Evolutionary conservation across 37 sponge, comb jelly and placozoan genomes (phyloP).

Genomic region (Beroe forskalii): DNA sequence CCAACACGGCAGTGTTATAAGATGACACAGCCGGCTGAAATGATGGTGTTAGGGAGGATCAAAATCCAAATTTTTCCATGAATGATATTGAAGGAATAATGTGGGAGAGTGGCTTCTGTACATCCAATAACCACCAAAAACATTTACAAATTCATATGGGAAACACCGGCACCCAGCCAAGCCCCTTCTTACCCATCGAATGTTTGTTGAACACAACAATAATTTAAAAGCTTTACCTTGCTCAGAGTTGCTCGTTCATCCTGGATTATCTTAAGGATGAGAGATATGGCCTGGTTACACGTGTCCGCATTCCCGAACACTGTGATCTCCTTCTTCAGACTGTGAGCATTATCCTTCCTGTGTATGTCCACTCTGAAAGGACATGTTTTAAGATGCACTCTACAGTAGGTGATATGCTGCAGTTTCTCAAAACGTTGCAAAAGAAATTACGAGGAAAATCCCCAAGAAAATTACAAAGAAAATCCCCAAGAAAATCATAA

Average conservation of each 20-base stretch:
- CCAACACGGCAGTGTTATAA: conserved; percentile 15
- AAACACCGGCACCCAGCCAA: no score
- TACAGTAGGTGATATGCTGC: no score
- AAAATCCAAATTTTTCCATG: not conserved
- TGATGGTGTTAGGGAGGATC: not conserved
- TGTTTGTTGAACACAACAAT: not conserved
- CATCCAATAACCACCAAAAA: no score
- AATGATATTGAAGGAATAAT: not conserved
- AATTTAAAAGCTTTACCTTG: conserved; percentile 13
- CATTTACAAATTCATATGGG: no score
- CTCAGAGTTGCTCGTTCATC: conserved; percentile 59
- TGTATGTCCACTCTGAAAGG: conserved; percentile 57
- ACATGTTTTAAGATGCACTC: no score
- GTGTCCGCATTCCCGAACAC: conserved; percentile 23
- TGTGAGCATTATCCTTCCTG: conserved; percentile 62
- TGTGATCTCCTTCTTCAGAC: conserved; percentile 59
- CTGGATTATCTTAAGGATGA: conserved; percentile 56
- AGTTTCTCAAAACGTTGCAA: no score
- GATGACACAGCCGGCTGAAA: conserved; percentile 3
- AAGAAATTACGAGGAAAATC: no score
- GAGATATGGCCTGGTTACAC: conserved; percentile 50
- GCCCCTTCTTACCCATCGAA: no score
- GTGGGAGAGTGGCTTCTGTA: no score
- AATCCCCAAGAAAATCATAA: no score
- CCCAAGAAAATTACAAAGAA: no score